A percentile compares a stretch with the other conserved stretches of the same genome.
Evolutionary conservation across 1,140 invertebrate species (phyloP).

Genomic region (Hirudo medicinalis): DNA sequence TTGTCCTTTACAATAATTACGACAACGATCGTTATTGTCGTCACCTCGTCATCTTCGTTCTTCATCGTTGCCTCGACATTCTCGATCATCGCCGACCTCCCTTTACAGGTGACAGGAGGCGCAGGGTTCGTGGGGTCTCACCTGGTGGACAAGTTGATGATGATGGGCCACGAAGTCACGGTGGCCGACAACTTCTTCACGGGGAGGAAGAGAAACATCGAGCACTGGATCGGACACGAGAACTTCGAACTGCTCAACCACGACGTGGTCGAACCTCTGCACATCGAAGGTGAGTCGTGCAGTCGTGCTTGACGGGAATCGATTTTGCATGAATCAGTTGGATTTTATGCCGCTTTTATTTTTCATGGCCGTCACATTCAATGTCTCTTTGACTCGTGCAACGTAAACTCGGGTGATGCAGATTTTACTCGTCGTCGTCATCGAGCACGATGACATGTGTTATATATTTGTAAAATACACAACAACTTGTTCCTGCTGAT

Average conservation of each 20-base stretch:
- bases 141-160: constrained; percentile 85
- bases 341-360: background rate
- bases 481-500: too few species aligned
- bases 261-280: constrained; percentile 94
- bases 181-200: constrained; percentile 98
- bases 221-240: constrained; percentile 95
- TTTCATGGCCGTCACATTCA: background rate
- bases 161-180: constrained; percentile 91
- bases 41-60: constrained; percentile 26
- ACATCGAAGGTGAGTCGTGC: constrained; percentile 58
- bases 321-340: background rate
- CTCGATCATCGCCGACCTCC: background rate
- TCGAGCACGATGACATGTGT: too few species aligned
- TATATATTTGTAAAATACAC: too few species aligned
- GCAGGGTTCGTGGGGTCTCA: constrained; percentile 98
- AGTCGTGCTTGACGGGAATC: too few species aligned
- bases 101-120: constrained; percentile 71
- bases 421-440: too few species aligned
- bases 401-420: too few species aligned
- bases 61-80: background rate
- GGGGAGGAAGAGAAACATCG: constrained; percentile 86
- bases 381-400: too few species aligned
- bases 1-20: constrained; percentile 10
- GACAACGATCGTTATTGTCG: constrained; percentile 10
- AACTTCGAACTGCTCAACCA: constrained; percentile 98